Evolutionary conservation across 2,888 invertebrate genomes (phyloP), one percentile per base, ranked within the genome.

Genomic region (Marronus borbonicus): DNA sequence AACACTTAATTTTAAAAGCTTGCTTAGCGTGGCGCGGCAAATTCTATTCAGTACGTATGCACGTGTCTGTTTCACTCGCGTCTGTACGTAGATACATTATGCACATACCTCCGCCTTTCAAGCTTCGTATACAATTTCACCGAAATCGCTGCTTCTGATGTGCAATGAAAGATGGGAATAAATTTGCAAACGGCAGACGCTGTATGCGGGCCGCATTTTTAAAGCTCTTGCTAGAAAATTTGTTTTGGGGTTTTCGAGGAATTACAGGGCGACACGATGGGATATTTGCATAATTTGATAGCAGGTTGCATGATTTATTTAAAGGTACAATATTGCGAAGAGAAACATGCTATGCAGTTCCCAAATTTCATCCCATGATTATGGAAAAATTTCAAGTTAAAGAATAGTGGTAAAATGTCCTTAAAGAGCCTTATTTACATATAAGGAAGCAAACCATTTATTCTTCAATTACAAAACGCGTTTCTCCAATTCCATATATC

Each of bases 1-100:
- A 69, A 69, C 69, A 69, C 50, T 69, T 69, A 69, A 68, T 68
- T 68, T 50, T 68, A 49, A 68, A 24, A 68, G 68, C 24, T 24
- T 44, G 24, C 69, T 1, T 69, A 14, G 50, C n/a, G 50, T 12
- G 28, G 31, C 69, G 24, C 12, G 36, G 24, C 8, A 20, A 50
- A 50, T 68, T 50, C 24, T n/a, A 50, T 49, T 44, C 14, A 44
- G 24, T n/a, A 68, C 49, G 7, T 50, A 50, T 50, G 50, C 8
- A 31, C 4, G 31, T 36, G 31, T 36, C 31, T 36, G 31, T 36
- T 36, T 36, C 31, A 36, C 31, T 5, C 31, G 12, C 8, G 10
- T 10, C 1, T 10, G 39, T 39, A 39, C 7, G 39, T 39, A 39
- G 39, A 39, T 5, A 39, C 39, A 10, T 39, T 10, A 8, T 8